Conservation (phyloP, 2,113 vertebrate species). For the Mystacornis crossleyi region DNA sequence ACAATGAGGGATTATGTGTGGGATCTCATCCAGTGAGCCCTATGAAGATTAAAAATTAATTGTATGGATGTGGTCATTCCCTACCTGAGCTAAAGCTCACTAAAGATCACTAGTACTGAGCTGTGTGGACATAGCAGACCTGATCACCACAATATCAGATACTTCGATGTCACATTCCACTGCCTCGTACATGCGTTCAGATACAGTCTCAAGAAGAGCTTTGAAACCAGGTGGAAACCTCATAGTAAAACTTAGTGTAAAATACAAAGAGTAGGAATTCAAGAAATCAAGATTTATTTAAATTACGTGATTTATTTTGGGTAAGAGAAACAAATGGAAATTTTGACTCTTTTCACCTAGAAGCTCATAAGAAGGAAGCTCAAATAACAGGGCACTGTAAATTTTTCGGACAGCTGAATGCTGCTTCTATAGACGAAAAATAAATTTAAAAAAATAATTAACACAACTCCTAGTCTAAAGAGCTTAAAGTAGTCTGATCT, state of each 20-base stretch:
- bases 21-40: not conserved
- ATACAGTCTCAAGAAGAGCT: not conserved
- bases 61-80: not conserved
- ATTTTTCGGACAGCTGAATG: not conserved
- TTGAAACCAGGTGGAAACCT: not conserved
- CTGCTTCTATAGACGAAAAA: not conserved
- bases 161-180: not conserved
- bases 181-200: not conserved
- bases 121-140: not conserved
- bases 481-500: not conserved
- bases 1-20: not conserved
- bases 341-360: not conserved
- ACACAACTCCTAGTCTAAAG: not conserved
- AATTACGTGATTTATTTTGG: not conserved
- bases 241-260: not conserved
- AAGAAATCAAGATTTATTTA: not conserved
- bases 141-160: no score
- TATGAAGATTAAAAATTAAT: not conserved
- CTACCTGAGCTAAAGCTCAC: not conserved
- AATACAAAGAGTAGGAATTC: not conserved
- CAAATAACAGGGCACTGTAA: fast-evolving
- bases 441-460: fast-evolving
- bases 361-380: not conserved
- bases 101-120: not conserved
- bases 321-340: not conserved